These are phyloP conservation scores for Coleophora deauratella DNA, from an alignment of 2,888 invertebrate genomes.

Conservation along the genomic window DNA sequence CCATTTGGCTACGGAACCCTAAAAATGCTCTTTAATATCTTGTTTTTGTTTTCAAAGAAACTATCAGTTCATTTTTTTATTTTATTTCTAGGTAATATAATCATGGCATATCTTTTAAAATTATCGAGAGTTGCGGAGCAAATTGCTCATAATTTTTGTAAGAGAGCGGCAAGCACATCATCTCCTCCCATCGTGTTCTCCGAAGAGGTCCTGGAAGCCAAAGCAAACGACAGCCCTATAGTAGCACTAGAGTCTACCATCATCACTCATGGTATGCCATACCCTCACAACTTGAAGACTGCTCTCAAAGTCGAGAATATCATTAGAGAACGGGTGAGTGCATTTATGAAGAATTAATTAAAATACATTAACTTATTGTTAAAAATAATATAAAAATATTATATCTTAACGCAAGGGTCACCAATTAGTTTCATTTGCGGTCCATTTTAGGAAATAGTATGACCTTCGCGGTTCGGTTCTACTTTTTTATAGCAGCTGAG, in stretches of 20 bases:
- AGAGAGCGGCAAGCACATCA: background rate
- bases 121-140: conserved; percentile 24
- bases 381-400: too few species aligned
- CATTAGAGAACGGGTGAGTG: conserved; percentile 78
- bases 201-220: conserved; percentile 78
- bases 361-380: too few species aligned
- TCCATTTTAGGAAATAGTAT: too few species aligned
- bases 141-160: too few species aligned
- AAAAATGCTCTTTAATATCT: too few species aligned
- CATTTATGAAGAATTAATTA: too few species aligned
- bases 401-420: too few species aligned
- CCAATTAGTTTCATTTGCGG: too few species aligned
- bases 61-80: conserved; percentile 3
- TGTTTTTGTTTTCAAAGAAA: background rate
- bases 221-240: conserved; percentile 78
- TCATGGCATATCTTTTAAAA: conserved; percentile 45
- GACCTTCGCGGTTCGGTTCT: too few species aligned
- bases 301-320: conserved; percentile 87
- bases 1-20: too few species aligned
- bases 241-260: conserved; percentile 98
- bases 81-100: conserved; percentile 30
- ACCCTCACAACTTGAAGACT: conserved; percentile 91
- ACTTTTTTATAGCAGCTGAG: too few species aligned
- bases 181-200: conserved; percentile 49
- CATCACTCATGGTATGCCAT: conserved; percentile 98